These are phyloP conservation scores for Griposia aprilina DNA, from an alignment of 2,888 invertebrate species.

Conservation along the genomic window DNA sequence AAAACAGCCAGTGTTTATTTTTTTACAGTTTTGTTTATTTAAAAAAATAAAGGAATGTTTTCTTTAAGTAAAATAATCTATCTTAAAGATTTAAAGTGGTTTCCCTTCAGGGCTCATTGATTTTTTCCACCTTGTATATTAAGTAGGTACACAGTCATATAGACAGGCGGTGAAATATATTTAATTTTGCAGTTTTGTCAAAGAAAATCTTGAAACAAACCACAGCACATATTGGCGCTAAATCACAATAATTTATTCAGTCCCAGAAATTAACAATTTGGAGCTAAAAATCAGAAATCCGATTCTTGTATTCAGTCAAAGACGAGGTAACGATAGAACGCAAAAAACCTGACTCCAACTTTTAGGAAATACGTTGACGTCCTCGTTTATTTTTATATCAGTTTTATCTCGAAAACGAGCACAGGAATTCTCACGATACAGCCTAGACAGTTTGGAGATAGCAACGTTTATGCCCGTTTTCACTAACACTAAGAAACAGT, in stretches of 20 bases:
- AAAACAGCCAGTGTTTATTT: too few relatives aligned
- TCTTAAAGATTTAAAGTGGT: too few relatives aligned
- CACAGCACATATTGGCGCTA: neutral
- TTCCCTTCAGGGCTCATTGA: too few relatives aligned
- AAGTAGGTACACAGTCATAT: too few relatives aligned
- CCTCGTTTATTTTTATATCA: slow-evolving; percentile 50
- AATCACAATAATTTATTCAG: neutral
- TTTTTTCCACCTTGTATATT: too few relatives aligned
- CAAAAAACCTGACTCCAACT: slow-evolving; percentile 22
- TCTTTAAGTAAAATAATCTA: too few relatives aligned
- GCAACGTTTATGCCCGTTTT: slow-evolving; percentile 25
- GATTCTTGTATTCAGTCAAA: slow-evolving; percentile 2
- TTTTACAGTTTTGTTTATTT: too few relatives aligned
- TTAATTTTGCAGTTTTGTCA: neutral
- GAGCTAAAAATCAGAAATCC: too few relatives aligned
- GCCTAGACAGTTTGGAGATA: slow-evolving; percentile 48
- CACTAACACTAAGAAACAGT: neutral
- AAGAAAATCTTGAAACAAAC: neutral
- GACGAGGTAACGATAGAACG: neutral
- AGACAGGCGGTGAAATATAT: too few relatives aligned
- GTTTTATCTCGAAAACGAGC: slow-evolving; percentile 40
- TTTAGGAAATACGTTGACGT: slow-evolving; percentile 29
- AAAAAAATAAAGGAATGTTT: too few relatives aligned
- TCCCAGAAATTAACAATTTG: neutral
- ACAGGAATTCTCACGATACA: slow-evolving; percentile 44